A percentile compares a stretch with the other conserved stretches of the same genome.
Conservation (phyloP, 2,113 vertebrate species). For the Ginglymostoma cirratum region DNA sequence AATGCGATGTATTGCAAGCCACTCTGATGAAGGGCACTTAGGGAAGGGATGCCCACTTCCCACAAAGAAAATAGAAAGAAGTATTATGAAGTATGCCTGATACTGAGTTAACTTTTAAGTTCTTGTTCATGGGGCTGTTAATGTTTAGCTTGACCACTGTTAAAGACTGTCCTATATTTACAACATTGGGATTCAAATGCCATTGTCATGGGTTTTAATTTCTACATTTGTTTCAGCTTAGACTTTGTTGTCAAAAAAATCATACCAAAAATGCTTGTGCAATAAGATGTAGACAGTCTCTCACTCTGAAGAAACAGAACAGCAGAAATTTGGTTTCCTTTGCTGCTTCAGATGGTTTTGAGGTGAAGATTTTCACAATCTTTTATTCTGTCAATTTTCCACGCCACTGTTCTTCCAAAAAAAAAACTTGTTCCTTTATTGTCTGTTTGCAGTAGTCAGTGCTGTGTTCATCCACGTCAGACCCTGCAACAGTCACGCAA, state of each 20-base stretch:
- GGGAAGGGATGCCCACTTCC: too few species aligned
- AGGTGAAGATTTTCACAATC: too few species aligned
- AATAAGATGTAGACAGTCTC: background rate
- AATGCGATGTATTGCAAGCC: too few species aligned
- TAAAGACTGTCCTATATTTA: background rate
- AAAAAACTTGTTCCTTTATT: background rate
- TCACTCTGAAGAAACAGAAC: background rate
- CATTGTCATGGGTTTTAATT: background rate
- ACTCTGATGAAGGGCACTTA: too few species aligned
- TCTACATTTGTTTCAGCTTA: background rate
- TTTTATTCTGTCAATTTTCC: background rate
- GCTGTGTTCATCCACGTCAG: conserved; percentile 46
- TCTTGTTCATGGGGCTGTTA: background rate
- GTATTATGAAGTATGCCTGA: background rate
- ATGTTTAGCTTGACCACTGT: background rate
- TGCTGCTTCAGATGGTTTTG: background rate
- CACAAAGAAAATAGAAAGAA: too few species aligned
- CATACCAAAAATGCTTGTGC: background rate
- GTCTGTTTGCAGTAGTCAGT: conserved; percentile 2
- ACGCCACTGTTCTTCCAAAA: too few species aligned
- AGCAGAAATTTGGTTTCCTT: background rate
- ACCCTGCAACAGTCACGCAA: conserved; percentile 37
- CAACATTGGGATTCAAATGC: background rate
- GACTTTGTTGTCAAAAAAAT: background rate
- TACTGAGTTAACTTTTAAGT: background rate